A percentile compares a stretch with the other conserved stretches of the same genome.
phyloP scores from a whole-genome alignment of 1,140 invertebrate species.

The Calliopsis andreniformis region DNA sequence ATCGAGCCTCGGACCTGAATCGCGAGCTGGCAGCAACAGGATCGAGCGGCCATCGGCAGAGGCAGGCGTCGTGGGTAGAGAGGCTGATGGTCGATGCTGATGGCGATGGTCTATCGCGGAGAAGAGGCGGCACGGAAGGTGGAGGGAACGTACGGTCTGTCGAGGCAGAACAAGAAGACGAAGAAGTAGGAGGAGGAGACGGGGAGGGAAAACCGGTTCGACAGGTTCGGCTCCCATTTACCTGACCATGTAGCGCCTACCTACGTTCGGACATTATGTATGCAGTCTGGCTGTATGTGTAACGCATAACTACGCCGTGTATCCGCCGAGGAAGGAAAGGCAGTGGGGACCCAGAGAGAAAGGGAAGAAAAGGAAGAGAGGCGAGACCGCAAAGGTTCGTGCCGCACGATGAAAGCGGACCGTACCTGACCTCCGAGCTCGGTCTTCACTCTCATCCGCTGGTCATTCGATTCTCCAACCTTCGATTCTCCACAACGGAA shows the following conservation, averaged over 20 bases:
- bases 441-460: conserved; percentile 70
- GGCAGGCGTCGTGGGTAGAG: conserved; percentile 37
- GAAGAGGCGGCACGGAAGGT: conserved; percentile 11
- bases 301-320: conserved; percentile 75
- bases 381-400: conserved; percentile 50
- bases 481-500: too few relatives aligned
- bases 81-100: conserved; percentile 57
- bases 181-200: conserved; percentile 1
- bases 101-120: conserved; percentile 53
- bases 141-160: conserved; percentile 4
- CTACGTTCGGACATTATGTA: conserved; percentile 75
- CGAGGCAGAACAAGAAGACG: conserved; percentile 19
- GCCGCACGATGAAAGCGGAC: conserved; percentile 65
- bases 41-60: neutral
- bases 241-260: conserved; percentile 72
- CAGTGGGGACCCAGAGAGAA: conserved; percentile 21
- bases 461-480: conserved; percentile 23
- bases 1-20: neutral
- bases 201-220: conserved; percentile 75
- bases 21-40: neutral
- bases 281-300: conserved; percentile 74
- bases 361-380: conserved; percentile 20
- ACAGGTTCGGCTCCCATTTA: conserved; percentile 78
- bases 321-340: conserved; percentile 42
- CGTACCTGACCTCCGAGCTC: conserved; percentile 65